These are phyloP conservation scores for Nasonovia ribisnigri DNA, from an alignment of 2,888 invertebrate genomes.

Conservation along the genomic window DNA sequence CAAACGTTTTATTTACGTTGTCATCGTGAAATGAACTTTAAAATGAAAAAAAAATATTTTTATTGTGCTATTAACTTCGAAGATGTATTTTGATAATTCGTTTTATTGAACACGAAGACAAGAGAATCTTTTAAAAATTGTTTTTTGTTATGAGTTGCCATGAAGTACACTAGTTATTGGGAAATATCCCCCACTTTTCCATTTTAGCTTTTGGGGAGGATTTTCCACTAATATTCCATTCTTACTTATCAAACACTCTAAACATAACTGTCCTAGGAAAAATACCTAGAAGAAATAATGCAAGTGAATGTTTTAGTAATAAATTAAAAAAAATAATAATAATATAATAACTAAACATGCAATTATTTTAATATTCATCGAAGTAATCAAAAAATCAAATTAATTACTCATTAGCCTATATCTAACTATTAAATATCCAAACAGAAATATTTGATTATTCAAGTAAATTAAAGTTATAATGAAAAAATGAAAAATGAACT, in stretches of 20 bases:
- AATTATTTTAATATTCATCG: not conserved
- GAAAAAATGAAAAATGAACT: not conserved
- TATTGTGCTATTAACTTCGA: not conserved
- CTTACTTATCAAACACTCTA: too few relatives aligned
- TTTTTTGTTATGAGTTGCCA: too few relatives aligned
- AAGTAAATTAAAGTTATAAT: not conserved
- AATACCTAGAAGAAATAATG: too few relatives aligned
- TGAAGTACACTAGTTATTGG: too few relatives aligned
- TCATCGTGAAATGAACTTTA: not conserved
- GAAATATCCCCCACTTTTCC: too few relatives aligned
- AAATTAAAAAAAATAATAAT: too few relatives aligned
- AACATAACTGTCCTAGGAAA: too few relatives aligned
- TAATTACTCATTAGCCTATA: not conserved
- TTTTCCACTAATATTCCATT: too few relatives aligned
- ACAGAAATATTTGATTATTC: not conserved
- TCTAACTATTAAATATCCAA: not conserved
- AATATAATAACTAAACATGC: not conserved
- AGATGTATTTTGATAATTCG: not conserved
- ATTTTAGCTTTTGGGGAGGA: too few relatives aligned
- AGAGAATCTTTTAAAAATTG: not conserved
- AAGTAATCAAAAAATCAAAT: not conserved
- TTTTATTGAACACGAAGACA: not conserved
- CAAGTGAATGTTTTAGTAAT: too few relatives aligned
- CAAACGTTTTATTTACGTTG: not conserved
- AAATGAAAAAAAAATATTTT: not conserved